Evolutionary conservation across 2,888 invertebrate species (phyloP).

Genomic region (Congeria kusceri): DNA sequence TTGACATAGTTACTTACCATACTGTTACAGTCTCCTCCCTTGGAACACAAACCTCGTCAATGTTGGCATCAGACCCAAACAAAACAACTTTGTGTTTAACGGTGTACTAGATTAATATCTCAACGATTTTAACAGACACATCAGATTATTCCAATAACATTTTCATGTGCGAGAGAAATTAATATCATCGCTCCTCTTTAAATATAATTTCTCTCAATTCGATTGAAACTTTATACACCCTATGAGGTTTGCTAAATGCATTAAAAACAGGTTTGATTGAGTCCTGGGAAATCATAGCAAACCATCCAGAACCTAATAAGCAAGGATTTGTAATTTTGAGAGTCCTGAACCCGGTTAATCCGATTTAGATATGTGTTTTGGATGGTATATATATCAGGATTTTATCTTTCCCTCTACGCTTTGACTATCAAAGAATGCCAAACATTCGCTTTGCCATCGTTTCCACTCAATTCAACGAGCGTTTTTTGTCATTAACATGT

Average conservation of each 20-base stretch:
- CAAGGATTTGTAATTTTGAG: conserved; percentile 53
- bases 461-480: conserved; percentile 2
- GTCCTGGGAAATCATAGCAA: conserved; percentile 54
- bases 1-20: too few relatives aligned
- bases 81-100: too few relatives aligned
- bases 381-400: conserved; percentile 56
- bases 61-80: too few relatives aligned
- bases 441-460: conserved; percentile 12
- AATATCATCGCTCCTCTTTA: conserved; percentile 40
- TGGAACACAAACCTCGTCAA: too few relatives aligned
- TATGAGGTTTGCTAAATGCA: conserved; percentile 49
- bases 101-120: too few relatives aligned
- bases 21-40: too few relatives aligned
- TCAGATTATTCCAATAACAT: conserved; percentile 11
- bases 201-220: conserved; percentile 50
- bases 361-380: conserved; percentile 46
- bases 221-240: conserved; percentile 49
- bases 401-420: conserved; percentile 52
- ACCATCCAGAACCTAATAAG: conserved; percentile 47
- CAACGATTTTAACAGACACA: too few relatives aligned
- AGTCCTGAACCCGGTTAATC: conserved; percentile 50
- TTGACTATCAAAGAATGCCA: conserved; percentile 57
- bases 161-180: conserved; percentile 44
- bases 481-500: conserved; percentile 6
- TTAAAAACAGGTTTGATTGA: conserved; percentile 34